Percentiles rank a stretch among this genome's conserved stretches.
phyloP scores from a whole-genome alignment of 2,113 vertebrate genomes.

The Procavia capensis region DNA sequence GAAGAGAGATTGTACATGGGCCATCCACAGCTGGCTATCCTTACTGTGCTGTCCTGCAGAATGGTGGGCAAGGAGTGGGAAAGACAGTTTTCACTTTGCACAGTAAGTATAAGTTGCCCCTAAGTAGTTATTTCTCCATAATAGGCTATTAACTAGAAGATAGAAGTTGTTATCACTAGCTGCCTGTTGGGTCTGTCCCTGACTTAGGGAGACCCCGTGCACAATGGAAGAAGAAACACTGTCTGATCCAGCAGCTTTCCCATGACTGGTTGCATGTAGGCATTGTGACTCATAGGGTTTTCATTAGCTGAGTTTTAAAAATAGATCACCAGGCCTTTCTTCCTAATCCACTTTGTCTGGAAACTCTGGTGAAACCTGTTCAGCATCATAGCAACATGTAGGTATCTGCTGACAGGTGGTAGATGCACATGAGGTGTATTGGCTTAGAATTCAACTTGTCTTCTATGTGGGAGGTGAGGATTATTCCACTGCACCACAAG shows the following conservation, averaged over 20 bases:
- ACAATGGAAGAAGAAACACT: background rate
- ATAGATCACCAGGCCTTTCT: background rate
- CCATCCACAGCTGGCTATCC: background rate
- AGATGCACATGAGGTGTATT: too few relatives aligned
- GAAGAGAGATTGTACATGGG: background rate
- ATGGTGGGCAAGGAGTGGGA: rapidly evolving
- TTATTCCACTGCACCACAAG: background rate
- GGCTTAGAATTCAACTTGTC: background rate
- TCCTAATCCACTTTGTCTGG: background rate
- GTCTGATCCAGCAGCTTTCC: background rate
- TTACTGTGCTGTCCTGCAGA: rapidly evolving
- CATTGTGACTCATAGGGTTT: background rate
- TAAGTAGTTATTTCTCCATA: rapidly evolving
- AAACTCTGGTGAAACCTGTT: background rate
- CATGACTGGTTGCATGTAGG: background rate
- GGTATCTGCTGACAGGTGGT: background rate
- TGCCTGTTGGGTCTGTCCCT: background rate
- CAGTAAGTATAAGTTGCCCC: background rate
- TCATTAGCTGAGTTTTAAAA: background rate
- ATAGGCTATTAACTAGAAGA: background rate
- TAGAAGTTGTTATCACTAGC: background rate
- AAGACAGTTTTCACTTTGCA: background rate
- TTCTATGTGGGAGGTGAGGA: background rate
- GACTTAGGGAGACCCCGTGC: background rate
- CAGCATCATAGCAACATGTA: background rate